These are phyloP conservation scores for Ochlodes sylvanus DNA, from an alignment of 2,888 invertebrate genomes.

Conservation along the genomic window DNA sequence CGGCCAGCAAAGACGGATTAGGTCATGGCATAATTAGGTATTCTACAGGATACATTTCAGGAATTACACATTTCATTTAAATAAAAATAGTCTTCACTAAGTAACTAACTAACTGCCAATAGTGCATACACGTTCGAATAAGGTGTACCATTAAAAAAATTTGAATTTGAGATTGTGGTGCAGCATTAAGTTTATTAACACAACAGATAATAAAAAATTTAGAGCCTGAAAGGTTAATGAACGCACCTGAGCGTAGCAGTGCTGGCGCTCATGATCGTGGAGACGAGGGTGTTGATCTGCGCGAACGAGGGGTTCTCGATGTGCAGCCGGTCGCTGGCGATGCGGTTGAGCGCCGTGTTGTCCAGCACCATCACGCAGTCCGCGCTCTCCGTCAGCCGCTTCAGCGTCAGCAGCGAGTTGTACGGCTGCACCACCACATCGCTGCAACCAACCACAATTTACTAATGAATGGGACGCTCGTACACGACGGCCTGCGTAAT, in stretches of 20 bases:
- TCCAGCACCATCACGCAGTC: constrained; percentile 99
- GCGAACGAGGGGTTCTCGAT: constrained; percentile 98
- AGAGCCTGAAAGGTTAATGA: background rate
- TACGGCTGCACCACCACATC: constrained; percentile 99
- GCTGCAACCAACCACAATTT: constrained; percentile 74
- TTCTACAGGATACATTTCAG: too few relatives aligned
- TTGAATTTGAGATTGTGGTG: too few relatives aligned
- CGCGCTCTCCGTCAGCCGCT: constrained; percentile 96
- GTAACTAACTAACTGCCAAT: too few relatives aligned
- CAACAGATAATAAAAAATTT: too few relatives aligned
- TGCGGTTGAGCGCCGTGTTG: constrained; percentile 98
- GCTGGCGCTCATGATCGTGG: constrained; percentile 99
- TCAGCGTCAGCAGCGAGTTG: constrained; percentile 97
- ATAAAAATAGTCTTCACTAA: too few relatives aligned
- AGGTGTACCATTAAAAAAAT: too few relatives aligned
- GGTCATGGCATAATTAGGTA: too few relatives aligned
- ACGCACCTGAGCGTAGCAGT: constrained; percentile 94
- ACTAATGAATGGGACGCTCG: background rate
- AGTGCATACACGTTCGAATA: too few relatives aligned
- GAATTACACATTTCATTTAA: too few relatives aligned
- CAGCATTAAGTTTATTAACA: too few relatives aligned
- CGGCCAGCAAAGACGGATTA: too few relatives aligned
- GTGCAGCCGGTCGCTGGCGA: constrained; percentile 96
- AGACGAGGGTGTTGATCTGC: constrained; percentile 98
- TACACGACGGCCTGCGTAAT: too few relatives aligned